Percentiles rank a stretch among this genome's conserved stretches.
These are phyloP conservation scores for Drosophila macrospina DNA, from an alignment of 2,888 invertebrate genomes.

Conservation along the genomic window DNA sequence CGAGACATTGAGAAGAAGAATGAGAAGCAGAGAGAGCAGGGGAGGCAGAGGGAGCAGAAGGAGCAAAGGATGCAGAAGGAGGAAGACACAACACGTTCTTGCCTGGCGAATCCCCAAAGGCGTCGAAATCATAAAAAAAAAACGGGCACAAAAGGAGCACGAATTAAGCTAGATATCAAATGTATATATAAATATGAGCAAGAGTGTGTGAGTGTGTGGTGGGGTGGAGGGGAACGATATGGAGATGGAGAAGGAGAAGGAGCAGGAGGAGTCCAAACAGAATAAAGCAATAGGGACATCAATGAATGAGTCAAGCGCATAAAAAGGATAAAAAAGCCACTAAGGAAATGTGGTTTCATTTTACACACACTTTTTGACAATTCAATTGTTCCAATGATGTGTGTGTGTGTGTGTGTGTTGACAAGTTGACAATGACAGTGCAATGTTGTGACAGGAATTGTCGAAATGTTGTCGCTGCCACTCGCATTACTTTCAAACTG, in stretches of 20 bases:
- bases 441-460: constrained; percentile 79
- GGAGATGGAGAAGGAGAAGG: background rate
- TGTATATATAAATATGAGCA: constrained; percentile 11
- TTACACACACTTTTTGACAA: constrained; percentile 61
- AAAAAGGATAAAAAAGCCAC: constrained; percentile 41
- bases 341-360: constrained; percentile 71
- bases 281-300: constrained; percentile 52
- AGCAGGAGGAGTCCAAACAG: constrained; percentile 51
- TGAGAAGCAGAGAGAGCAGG: background rate
- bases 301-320: constrained; percentile 30
- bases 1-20: background rate
- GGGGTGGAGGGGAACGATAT: background rate
- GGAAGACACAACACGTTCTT: constrained; percentile 41
- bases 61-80: constrained; percentile 3
- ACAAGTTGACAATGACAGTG: constrained; percentile 68
- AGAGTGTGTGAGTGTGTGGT: background rate
- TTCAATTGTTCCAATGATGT: constrained; percentile 43
- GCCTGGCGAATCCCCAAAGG: constrained; percentile 31
- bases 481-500: constrained; percentile 21
- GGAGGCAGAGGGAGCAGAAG: background rate
- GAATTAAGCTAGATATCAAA: constrained; percentile 53
- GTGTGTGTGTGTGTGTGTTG: constrained; percentile 28
- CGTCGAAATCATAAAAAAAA: constrained; percentile 68
- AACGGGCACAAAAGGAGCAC: constrained; percentile 63
- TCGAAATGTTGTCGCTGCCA: constrained; percentile 68